Base-by-base conservation (phyloP, 2,888 invertebrate genomes). In the Antheraea assamensis region DNA sequence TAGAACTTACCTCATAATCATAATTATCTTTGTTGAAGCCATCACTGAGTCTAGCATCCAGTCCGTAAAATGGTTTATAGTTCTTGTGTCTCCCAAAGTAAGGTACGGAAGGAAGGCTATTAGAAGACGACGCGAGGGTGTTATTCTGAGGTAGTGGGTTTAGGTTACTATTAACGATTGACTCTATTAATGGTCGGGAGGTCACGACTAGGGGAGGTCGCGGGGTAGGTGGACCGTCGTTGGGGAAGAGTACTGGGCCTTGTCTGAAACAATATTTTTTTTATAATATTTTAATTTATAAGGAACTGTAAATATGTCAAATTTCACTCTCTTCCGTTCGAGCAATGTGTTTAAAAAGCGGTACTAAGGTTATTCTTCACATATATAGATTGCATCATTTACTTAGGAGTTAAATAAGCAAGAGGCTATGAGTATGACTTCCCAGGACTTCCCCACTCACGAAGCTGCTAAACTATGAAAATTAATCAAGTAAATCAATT, bases 161-260 rank as follows among this genome's bases (percentile, higher is more conserved):
- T 42, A 91, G 83, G 8, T 94, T 92, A 49, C 92, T 92, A 61
- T 90, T 85, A 4, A 90, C 88, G 35, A 94, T 90, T 68, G 91
- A 90, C 75, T 95, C 93, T 17, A 83, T 71, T 8, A 94, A 85
- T 0, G 94, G 94, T 4, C 94, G 79, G 0, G 94, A 87, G 0
- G 95, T 95, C 1, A 95, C 95, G 19, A 94, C 86, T 3, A 95
- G 85, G 0, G 95, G 94, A 0, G 88, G 86, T 0, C 88, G 85
- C 0, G 93, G 91, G 0, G 93, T 87, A 0, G 92, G 91, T 0
- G 91, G 89, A 0, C 82, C 88, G 74, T 91, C 90, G 78, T 90
- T 93, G 0, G 95, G 95, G 78, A 95, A 95, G 0, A 94, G 79
- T 0, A 94, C 92, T 73, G 95, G 95, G 0, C 95, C 95, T 85